Evolutionary conservation across 2,113 vertebrate species (phyloP).

Genomic region (Leucoraja erinaceus): DNA sequence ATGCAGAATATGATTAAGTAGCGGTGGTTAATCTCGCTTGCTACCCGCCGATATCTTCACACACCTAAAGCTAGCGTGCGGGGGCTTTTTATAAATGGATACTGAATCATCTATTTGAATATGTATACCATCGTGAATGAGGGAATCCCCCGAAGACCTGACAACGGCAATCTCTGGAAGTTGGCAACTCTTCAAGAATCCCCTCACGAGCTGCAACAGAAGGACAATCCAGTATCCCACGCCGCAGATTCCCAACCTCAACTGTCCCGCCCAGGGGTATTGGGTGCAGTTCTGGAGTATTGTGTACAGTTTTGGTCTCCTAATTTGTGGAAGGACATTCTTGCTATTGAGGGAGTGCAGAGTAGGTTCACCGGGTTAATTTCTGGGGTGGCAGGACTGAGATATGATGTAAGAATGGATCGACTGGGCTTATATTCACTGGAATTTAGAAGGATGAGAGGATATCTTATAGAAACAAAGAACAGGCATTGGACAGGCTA

Average conservation of each 20-base stretch:
- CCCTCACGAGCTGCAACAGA: not conserved
- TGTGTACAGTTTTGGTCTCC: too few relatives aligned
- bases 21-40: not conserved
- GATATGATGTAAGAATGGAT: too few relatives aligned
- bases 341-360: too few relatives aligned
- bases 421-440: too few relatives aligned
- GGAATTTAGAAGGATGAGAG: too few relatives aligned
- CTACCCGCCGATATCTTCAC: not conserved
- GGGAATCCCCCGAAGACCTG: not conserved
- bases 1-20: conserved; percentile 8
- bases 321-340: too few relatives aligned
- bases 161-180: conserved; percentile 10
- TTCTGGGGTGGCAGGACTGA: too few relatives aligned
- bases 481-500: too few relatives aligned
- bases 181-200: conserved; percentile 11
- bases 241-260: not conserved
- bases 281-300: too few relatives aligned
- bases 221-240: not conserved
- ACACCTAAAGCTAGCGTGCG: not conserved
- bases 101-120: not conserved
- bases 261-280: not conserved
- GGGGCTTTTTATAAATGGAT: not conserved
- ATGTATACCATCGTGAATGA: not conserved
- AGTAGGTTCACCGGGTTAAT: too few relatives aligned
- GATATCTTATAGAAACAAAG: too few relatives aligned